A percentile compares a stretch with the other conserved stretches of the same genome.
Evolutionary conservation across 92 coral and sea anemone genomes (phyloP).

Genomic region (Pocillopora meandrina): DNA sequence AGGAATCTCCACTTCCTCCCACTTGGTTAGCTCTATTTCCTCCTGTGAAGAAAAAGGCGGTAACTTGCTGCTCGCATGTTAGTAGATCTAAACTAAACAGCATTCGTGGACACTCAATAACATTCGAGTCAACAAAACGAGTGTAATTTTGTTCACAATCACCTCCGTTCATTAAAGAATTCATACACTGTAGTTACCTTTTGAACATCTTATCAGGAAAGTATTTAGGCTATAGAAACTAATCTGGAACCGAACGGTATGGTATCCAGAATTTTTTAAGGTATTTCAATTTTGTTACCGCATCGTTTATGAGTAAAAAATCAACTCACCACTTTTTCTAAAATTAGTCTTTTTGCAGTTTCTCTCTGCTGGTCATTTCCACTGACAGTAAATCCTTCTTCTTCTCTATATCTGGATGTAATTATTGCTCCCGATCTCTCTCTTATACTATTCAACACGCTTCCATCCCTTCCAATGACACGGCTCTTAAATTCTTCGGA

Average conservation of each 20-base stretch:
- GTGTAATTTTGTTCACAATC: too few relatives aligned
- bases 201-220: too few relatives aligned
- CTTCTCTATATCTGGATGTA: neutral
- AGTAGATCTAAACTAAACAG: too few relatives aligned
- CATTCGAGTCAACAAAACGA: too few relatives aligned
- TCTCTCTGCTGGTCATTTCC: slow-evolving; percentile 17
- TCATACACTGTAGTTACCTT: too few relatives aligned
- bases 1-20: slow-evolving; percentile 1
- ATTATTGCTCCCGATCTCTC: slow-evolving; percentile 13
- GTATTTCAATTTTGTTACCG: too few relatives aligned
- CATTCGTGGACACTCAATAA: too few relatives aligned
- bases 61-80: too few relatives aligned
- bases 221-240: too few relatives aligned
- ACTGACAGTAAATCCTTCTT: slow-evolving; percentile 7
- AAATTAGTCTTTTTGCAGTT: slow-evolving; percentile 10
- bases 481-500: neutral
- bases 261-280: neutral
- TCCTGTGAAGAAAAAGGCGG: too few relatives aligned
- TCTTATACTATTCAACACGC: neutral
- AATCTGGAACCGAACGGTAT: neutral
- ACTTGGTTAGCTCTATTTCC: neutral
- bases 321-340: slow-evolving; percentile 7
- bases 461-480: slow-evolving; percentile 19
- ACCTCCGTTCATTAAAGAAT: too few relatives aligned
- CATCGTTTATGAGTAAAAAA: neutral